These are phyloP conservation scores for Bombus polaris DNA, from an alignment of 1,140 invertebrate species.

Conservation along the genomic window DNA sequence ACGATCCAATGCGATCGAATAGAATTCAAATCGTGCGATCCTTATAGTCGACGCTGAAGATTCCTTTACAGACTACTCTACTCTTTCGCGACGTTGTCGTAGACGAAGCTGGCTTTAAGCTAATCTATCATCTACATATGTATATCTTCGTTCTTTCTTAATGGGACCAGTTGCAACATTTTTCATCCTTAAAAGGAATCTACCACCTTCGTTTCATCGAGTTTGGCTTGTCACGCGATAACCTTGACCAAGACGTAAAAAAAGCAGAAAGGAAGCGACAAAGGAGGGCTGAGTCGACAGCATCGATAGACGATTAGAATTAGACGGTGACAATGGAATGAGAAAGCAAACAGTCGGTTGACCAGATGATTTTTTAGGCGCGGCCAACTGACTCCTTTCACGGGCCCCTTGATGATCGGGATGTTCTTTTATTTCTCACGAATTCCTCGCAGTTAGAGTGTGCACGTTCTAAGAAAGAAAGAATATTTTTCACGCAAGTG, in stretches of 20 bases:
- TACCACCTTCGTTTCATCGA: neutral
- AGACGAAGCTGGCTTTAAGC: too few species aligned
- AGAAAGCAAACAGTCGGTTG: neutral
- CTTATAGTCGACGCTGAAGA: too few species aligned
- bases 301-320: slow-evolving; percentile 58
- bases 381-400: slow-evolving; percentile 44
- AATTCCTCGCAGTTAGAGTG: neutral
- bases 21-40: too few species aligned
- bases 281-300: slow-evolving; percentile 22
- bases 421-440: neutral
- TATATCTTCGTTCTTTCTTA: neutral
- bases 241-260: slow-evolving; percentile 34
- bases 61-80: too few species aligned
- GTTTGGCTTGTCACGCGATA: slow-evolving; percentile 17
- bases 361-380: slow-evolving; percentile 34
- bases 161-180: neutral
- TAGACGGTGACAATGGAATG: slow-evolving; percentile 9
- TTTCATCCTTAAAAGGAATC: slow-evolving; percentile 17
- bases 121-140: too few species aligned
- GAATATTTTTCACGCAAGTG: too few species aligned
- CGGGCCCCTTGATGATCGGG: neutral
- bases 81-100: too few species aligned
- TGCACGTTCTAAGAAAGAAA: too few species aligned
- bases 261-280: neutral
- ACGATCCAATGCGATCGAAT: too few species aligned